Base-by-base conservation (phyloP, 2,113 vertebrate species). In the Saccopteryx bilineata region DNA sequence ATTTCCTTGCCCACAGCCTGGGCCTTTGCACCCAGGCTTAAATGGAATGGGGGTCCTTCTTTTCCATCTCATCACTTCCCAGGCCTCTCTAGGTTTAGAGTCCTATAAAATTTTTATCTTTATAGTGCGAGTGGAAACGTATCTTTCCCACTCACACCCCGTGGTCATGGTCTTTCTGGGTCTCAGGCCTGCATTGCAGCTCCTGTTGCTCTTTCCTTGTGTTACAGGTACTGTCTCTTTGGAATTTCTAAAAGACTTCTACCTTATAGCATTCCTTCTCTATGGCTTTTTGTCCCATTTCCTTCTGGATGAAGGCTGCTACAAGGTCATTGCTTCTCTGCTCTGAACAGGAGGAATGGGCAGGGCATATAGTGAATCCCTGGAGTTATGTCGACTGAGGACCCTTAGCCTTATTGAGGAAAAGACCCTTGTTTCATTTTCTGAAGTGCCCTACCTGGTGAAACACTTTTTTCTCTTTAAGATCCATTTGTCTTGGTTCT, bases 1-100 rank as follows among this genome's bases (percentile, higher is more conserved):
- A 63, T 78, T 84, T 76, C 21, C 79, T 96, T 95, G 87, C 63
- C 21, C 23, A 23, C 4, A 86, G 52, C 18, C 12, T 63, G 39
- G 56, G 17, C 69, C 69, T 90, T 88, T 82, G 60, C 19, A 60
- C 33, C 89, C 23, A 76, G 31, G 21, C 58, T 93, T 88, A 85
- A 48, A 28, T 69, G 46, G 50, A 90, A 88, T 94, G 69, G 21
- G 50, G 66, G 33, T 80, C 33, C 65, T 56, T 31, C 60, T 90
- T 89, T 94, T 87, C 28, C 56, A 33, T 90, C 54, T 86, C n/a
- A 15, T 39, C 17, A 66, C 28, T 6, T 81, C 15, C 39, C 63
- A 87, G 74, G 28, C 13, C 52, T 72, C 39, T 91, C 23, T n/a
- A n/a, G 86, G 14, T 33, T 4, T 46, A 48, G 7, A 58, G 54